Percentiles rank a stretch among this genome's conserved stretches.
These are phyloP conservation scores for Callorhinus ursinus DNA, from an alignment of 2,113 vertebrate species.

Conservation along the genomic window DNA sequence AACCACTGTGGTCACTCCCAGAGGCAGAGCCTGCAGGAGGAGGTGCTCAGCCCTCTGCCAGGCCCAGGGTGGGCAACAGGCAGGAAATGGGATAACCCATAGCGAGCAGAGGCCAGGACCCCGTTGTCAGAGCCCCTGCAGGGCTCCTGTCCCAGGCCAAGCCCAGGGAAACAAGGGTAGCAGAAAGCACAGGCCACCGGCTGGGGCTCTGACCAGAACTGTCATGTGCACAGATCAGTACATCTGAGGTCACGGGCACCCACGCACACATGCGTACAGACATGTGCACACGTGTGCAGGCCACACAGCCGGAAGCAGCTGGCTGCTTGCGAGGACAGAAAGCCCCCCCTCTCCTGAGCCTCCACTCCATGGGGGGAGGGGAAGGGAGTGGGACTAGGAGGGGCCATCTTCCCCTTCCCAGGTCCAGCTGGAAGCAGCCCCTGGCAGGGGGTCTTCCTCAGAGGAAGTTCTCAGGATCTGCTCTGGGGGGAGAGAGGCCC, in stretches of 20 bases:
- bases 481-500: not conserved
- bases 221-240: accelerated
- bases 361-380: not conserved
- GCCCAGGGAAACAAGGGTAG: not conserved
- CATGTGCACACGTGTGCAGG: not conserved
- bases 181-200: not conserved
- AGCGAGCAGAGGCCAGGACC: not conserved
- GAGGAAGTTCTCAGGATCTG: constrained; percentile 65
- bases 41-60: not conserved
- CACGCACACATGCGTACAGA: not conserved
- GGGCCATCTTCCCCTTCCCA: constrained; percentile 14
- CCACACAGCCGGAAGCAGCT: constrained; percentile 29
- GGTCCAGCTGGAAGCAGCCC: constrained; percentile 31
- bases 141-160: not conserved
- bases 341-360: not conserved
- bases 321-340: not conserved
- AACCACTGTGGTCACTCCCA: not conserved
- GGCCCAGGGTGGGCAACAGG: not conserved
- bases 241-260: not conserved
- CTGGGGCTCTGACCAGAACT: not conserved
- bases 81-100: not conserved
- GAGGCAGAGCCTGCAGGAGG: not conserved
- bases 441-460: constrained; percentile 68
- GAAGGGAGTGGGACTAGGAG: not conserved
- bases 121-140: not conserved